Evolutionary conservation across 2,113 vertebrate species (phyloP).

Genomic region (Tringa solitaria): DNA sequence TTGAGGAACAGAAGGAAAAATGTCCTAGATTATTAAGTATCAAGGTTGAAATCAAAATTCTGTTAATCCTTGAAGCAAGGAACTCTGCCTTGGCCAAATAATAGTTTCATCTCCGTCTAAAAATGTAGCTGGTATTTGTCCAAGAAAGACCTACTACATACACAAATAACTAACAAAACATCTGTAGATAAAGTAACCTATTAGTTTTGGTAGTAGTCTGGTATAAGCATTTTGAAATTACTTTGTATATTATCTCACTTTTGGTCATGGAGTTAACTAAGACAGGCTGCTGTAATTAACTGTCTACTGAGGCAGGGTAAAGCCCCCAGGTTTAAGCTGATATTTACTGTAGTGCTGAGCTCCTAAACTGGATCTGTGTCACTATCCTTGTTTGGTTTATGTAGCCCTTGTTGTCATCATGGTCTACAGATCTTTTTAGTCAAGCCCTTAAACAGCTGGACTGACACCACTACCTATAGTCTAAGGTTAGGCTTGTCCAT

Average conservation of each 20-base stretch:
- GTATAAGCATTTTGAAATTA: background rate
- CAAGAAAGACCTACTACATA: background rate
- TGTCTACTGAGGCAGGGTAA: background rate
- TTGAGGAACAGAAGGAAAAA: background rate
- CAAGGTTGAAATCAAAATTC: background rate
- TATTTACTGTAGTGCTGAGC: background rate
- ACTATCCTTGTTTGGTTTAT: background rate
- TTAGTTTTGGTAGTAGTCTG: background rate
- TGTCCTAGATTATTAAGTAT: background rate
- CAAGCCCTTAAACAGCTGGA: background rate
- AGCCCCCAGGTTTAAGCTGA: background rate
- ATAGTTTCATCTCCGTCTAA: background rate
- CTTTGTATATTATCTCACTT: background rate
- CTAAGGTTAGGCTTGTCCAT: background rate
- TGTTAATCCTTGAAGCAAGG: background rate
- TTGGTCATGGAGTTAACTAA: background rate
- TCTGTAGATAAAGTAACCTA: background rate
- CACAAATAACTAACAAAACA: background rate
- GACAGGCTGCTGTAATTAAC: background rate
- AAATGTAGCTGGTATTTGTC: background rate
- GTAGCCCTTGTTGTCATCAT: background rate
- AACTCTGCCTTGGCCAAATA: background rate
- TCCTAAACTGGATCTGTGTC: background rate
- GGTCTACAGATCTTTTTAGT: background rate
- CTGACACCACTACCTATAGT: background rate